Base-by-base conservation (phyloP, 2,888 invertebrate species). In the Oscheius sp. region DNA sequence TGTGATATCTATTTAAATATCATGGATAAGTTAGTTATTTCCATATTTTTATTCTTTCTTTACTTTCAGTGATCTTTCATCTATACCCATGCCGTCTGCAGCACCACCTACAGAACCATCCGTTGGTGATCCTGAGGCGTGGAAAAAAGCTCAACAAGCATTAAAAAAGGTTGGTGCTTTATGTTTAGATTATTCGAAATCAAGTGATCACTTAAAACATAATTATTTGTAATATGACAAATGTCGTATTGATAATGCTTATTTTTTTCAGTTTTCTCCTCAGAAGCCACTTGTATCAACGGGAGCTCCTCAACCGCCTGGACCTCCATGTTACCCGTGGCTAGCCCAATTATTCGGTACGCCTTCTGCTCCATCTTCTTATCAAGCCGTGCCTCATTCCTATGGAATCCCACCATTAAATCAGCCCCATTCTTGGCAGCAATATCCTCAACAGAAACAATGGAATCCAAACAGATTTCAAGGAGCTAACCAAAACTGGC, bases 111-210 rank as follows among this genome's bases (percentile, higher is more conserved):
- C 61, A 30, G 6, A 32, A 12, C 41, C 14, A 17, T 22, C 62
- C 8, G 47, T 5, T 44, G 64, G 38, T 14, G 51, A 36, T 28
- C 22, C 49, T 20, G 41, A 12, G 8, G 73, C 76, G 12, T 76
- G 76, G 76, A 70, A 70, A 57, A 76, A 61, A 50, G 76, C 76
- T 5, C 44, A 38, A 50, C 68, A 70, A 67, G 76, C 45, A 22
- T 47, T 77, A 12, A 41, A 64, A 9, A 68, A 74, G 67, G 74
- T 74, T 33, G n/a, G 32, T 6, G 4, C n/a, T n/a, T n/a, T n/a
- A n/a, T n/a, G n/a, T n/a, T 5, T 6, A 22, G n/a, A 50, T 50
- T 12, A 24, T 50, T 22, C 6, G 20, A 45, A 50, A 50, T 22
- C 26, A 24, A n/a, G 8, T n/a, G 8, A 17, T 30, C 20, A 26